Conservation (phyloP, 2,888 invertebrate genomes). For the Latrodectus hesperus region DNA sequence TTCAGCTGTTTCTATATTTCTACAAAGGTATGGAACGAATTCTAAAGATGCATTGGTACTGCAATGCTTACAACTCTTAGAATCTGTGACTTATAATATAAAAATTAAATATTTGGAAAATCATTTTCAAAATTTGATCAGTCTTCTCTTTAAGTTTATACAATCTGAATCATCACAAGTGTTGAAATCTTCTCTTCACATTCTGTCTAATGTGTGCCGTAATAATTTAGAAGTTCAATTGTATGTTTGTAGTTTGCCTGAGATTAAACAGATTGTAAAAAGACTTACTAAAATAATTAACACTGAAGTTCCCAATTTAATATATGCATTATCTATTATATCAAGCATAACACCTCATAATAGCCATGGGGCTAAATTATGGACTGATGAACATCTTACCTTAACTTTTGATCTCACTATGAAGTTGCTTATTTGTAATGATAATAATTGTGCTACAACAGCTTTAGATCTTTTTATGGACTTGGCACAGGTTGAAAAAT, state of each 20-base stretch:
- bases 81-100: constrained; percentile 45
- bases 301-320: constrained; percentile 20
- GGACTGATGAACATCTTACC: constrained; percentile 60
- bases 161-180: constrained; percentile 26
- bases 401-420: constrained; percentile 49
- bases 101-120: constrained; percentile 63
- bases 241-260: constrained; percentile 31
- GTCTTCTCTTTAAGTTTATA: constrained; percentile 29
- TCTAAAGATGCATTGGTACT: constrained; percentile 37
- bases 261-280: constrained; percentile 39
- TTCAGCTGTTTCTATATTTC: constrained; percentile 56
- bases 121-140: constrained; percentile 54
- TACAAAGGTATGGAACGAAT: constrained; percentile 46
- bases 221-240: constrained; percentile 45
- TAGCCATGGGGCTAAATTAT: constrained; percentile 25
- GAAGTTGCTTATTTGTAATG: constrained; percentile 41
- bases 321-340: constrained; percentile 52
- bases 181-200: constrained; percentile 33
- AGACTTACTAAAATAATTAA: constrained; percentile 39
- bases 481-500: constrained; percentile 24
- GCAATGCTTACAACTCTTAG: constrained; percentile 45
- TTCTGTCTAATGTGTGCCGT: constrained; percentile 45
- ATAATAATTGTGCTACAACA: constrained; percentile 30
- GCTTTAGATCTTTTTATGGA: constrained; percentile 62
- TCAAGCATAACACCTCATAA: constrained; percentile 37